Evolutionary conservation across 2,797 vertebrate species (phyloP).

Genomic region (Cryptoprocta ferox): DNA sequence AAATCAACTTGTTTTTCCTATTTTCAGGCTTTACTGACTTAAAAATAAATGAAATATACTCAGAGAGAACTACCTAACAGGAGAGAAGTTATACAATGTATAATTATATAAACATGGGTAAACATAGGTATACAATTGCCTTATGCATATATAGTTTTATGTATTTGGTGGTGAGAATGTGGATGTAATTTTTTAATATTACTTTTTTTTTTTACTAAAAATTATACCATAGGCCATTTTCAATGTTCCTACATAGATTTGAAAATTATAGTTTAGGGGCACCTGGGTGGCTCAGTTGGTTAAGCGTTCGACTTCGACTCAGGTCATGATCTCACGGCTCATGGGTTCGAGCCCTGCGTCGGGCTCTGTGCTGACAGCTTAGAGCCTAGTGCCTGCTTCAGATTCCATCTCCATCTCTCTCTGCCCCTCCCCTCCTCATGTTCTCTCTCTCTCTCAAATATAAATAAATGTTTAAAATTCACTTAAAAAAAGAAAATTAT

Average conservation of each 20-base stretch:
- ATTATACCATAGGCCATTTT: background rate
- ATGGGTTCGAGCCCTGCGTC: too few species aligned
- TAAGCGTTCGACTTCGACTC: too few species aligned
- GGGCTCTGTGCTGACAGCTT: too few species aligned
- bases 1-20: background rate
- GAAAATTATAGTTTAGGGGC: background rate
- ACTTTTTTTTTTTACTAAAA: background rate
- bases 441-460: too few species aligned
- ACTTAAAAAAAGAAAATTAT: background rate
- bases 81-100: background rate
- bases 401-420: too few species aligned
- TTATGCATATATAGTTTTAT: background rate
- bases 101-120: background rate
- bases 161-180: background rate
- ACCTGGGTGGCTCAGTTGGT: too few species aligned
- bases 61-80: background rate
- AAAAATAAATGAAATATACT: background rate
- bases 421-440: too few species aligned
- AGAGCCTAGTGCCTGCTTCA: too few species aligned
- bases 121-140: background rate
- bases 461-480: too few species aligned
- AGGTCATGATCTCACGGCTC: too few species aligned
- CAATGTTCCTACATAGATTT: background rate
- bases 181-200: background rate
- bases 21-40: background rate